Base-by-base conservation (phyloP, 2,113 vertebrate species). In the Urocolius indicus region DNA sequence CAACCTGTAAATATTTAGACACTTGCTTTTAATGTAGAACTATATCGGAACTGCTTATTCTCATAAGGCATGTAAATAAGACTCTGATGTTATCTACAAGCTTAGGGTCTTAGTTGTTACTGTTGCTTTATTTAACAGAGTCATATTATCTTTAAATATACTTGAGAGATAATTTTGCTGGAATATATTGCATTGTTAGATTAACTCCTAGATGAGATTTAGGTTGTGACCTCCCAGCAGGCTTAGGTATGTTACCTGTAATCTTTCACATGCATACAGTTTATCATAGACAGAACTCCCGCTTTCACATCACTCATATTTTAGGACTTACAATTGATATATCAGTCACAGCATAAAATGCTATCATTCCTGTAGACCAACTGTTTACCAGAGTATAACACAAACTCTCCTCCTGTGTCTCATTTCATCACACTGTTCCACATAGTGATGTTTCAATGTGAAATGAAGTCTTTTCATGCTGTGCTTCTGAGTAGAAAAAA, bases 381-480 rank as follows among this genome's bases (percentile, higher is more conserved):
- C 98, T 98, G 98, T 98, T 98, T 98, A 98, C 96, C 95, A 68
- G 98, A 97, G 94, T 98, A 98, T 98, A 98, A 98, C 98, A 98
- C 97, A 98, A 98, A 98, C 97, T 98, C 97, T 98, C 98, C 98
- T 97, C 97, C 98, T 98, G 98, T 98, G 98, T 98, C 98, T 98
- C 98, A 98, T 98, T 98, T 99, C 98, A 98, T 98, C 98, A 98
- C 97, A 98, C 96, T 98, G 98, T 97, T 98, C 98, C 98, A 98
- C 93, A 97, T 90, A 95, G 98, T 97, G 98, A 99, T 98, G 98
- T 98, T 98, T 98, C 98, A 99, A 97, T 98, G 98, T 97, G 97
- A 99, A 99, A 99, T 99, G 98, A 98, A 98, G 97, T 98, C 98
- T 98, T 97, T 98, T 98, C 98, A 99, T 96, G 98, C 98, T 99